A percentile compares a stretch with the other conserved stretches of the same genome.
phyloP scores from a whole-genome alignment of 2,113 vertebrate genomes.

The Alexandromys fortis region DNA sequence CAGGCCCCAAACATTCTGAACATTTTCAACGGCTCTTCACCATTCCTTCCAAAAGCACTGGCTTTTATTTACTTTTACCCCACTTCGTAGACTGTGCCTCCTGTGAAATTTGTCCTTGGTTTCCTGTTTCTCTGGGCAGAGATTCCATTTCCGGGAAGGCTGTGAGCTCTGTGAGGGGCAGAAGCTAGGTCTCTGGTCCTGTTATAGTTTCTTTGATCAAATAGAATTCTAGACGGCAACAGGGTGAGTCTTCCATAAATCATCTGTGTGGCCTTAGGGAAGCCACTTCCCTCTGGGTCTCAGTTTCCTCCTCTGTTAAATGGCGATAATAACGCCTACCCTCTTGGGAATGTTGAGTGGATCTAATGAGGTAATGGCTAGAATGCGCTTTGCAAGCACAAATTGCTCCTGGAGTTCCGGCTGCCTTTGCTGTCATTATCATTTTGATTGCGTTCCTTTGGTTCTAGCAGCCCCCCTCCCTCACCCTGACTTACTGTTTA shows the following conservation, averaged over 20 bases:
- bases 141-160: not conserved
- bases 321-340: constrained; percentile 52
- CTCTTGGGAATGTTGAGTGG: constrained; percentile 51
- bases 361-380: constrained; percentile 66
- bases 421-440: not conserved
- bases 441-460: not conserved
- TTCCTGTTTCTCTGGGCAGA: not conserved
- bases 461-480: not conserved
- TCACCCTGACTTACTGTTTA: not conserved
- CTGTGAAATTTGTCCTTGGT: not conserved
- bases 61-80: not conserved
- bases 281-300: constrained; percentile 64
- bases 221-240: not conserved
- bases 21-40: not conserved
- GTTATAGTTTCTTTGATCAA: not conserved
- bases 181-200: not conserved
- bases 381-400: constrained; percentile 65
- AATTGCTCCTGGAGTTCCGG: constrained; percentile 35
- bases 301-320: constrained; percentile 72
- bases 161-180: not conserved
- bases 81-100: not conserved
- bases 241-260: constrained; percentile 7
- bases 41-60: not conserved
- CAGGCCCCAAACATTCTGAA: not conserved
- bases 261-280: constrained; percentile 46